Conservation (phyloP, 2,888 invertebrate genomes). For the Troides aeacus region DNA sequence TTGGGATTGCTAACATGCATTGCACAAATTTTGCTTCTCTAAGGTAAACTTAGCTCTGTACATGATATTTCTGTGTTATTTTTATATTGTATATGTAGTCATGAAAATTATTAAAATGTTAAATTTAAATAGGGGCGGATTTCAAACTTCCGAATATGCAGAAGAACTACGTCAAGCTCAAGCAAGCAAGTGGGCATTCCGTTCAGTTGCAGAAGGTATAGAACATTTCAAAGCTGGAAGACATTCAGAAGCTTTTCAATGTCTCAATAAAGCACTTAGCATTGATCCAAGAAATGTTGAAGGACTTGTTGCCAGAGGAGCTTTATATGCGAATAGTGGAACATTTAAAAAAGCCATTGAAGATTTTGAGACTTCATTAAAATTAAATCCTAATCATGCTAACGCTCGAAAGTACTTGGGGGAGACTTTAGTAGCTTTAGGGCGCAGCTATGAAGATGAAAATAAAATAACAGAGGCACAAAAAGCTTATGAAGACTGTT, state of each 20-base stretch:
- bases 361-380: slow-evolving; percentile 95
- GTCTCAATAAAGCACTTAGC: slow-evolving; percentile 94
- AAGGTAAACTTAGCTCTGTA: slow-evolving; percentile 73
- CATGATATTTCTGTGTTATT: neutral
- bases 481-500: slow-evolving; percentile 91
- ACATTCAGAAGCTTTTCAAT: slow-evolving; percentile 96
- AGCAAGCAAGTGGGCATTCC: slow-evolving; percentile 96
- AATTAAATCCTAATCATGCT: slow-evolving; percentile 92
- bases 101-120: slow-evolving; percentile 11
- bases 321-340: slow-evolving; percentile 95
- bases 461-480: slow-evolving; percentile 91
- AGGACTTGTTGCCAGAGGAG: slow-evolving; percentile 94
- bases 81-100: slow-evolving; percentile 2
- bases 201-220: slow-evolving; percentile 96
- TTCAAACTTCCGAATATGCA: slow-evolving; percentile 90
- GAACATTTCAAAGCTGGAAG: slow-evolving; percentile 95
- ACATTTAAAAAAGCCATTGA: slow-evolving; percentile 96
- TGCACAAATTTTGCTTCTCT: slow-evolving; percentile 85
- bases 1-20: slow-evolving; percentile 85
- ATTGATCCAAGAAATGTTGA: slow-evolving; percentile 96
- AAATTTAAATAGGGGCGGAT: slow-evolving; percentile 81
- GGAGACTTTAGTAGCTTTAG: slow-evolving; percentile 94
- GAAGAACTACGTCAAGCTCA: slow-evolving; percentile 92
- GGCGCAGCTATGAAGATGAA: slow-evolving; percentile 92
- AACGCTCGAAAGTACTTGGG: slow-evolving; percentile 97